These are phyloP conservation scores for Bambusicola thoracicus DNA, from an alignment of 2,113 vertebrate genomes.

Conservation along the genomic window DNA sequence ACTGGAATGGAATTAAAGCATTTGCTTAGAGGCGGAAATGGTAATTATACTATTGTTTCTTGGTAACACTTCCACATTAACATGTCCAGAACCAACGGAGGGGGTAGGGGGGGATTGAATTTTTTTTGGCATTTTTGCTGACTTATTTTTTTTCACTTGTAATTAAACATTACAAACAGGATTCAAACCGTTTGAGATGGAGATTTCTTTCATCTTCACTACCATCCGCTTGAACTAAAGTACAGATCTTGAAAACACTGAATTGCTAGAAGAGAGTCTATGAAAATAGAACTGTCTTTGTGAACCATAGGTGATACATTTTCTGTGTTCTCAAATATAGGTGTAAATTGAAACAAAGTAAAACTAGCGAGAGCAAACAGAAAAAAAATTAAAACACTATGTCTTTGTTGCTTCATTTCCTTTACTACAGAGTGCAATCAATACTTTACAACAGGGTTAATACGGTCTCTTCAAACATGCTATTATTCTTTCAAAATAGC, in stretches of 20 bases:
- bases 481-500: conserved; percentile 83
- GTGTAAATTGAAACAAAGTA: conserved; percentile 80
- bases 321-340: conserved; percentile 75
- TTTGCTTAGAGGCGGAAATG: conserved; percentile 5
- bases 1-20: conserved; percentile 5
- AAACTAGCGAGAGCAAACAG: conserved; percentile 77
- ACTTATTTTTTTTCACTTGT: background rate
- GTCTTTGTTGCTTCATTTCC: conserved; percentile 81
- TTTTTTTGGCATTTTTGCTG: background rate
- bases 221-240: conserved; percentile 19
- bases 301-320: conserved; percentile 59
- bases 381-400: conserved; percentile 78
- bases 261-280: conserved; percentile 43
- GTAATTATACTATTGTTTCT: conserved; percentile 33
- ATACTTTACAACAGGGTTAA: conserved; percentile 86
- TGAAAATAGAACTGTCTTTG: conserved; percentile 69
- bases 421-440: conserved; percentile 79
- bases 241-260: conserved; percentile 57
- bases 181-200: conserved; percentile 25
- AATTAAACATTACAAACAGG: conserved; percentile 33
- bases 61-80: background rate
- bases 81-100: background rate
- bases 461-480: conserved; percentile 81
- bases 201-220: conserved; percentile 39
- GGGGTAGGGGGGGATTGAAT: too few species aligned